A percentile compares a stretch with the other conserved stretches of the same genome.
Conservation (phyloP, 2,888 invertebrate species). For the Augochlorella aurata region DNA sequence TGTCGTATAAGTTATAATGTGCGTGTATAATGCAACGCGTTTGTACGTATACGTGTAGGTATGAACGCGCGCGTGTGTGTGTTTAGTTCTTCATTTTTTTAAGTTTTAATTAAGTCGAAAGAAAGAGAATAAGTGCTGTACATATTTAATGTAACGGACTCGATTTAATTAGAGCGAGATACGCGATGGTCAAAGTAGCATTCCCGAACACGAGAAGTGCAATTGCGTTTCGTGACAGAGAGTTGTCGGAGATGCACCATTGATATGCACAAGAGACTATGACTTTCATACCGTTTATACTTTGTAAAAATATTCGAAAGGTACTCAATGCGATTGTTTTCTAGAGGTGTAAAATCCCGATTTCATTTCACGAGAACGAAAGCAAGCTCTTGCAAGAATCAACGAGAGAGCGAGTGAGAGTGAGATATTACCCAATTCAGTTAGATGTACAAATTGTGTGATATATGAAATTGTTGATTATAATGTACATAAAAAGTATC, state of each 20-base stretch:
- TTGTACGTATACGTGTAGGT: constrained; percentile 38
- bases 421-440: constrained; percentile 63
- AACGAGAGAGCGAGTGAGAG: not conserved
- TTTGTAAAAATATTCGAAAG: constrained; percentile 64
- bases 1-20: constrained; percentile 69
- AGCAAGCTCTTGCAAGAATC: constrained; percentile 24
- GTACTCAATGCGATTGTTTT: constrained; percentile 56
- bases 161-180: constrained; percentile 53
- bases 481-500: constrained; percentile 71
- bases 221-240: constrained; percentile 59
- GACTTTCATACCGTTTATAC: constrained; percentile 77
- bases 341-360: constrained; percentile 36
- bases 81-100: constrained; percentile 44
- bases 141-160: constrained; percentile 67
- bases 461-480: constrained; percentile 76
- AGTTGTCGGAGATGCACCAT: constrained; percentile 44
- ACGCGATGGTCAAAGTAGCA: constrained; percentile 65
- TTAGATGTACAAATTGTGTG: constrained; percentile 79
- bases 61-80: constrained; percentile 30
- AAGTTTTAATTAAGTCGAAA: constrained; percentile 49
- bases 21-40: constrained; percentile 48
- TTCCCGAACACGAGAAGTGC: constrained; percentile 71
- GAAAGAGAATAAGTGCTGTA: constrained; percentile 62
- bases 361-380: constrained; percentile 49
- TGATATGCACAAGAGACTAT: constrained; percentile 69